phyloP scores from a whole-genome alignment of 2,113 vertebrate species.

The Lutjanus erythropterus region DNA sequence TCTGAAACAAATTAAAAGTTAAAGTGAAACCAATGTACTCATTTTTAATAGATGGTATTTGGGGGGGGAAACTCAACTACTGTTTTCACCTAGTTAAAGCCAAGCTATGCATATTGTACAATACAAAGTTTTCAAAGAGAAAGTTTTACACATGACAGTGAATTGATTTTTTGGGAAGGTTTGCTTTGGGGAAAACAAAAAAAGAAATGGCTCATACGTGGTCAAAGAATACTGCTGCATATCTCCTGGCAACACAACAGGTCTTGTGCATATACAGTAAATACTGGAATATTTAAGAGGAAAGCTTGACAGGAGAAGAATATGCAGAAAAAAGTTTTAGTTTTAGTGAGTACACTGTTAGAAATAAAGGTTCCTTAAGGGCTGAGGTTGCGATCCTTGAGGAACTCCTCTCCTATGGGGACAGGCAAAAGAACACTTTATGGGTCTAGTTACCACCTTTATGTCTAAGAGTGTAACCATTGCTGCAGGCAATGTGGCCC shows the following conservation, averaged over 20 bases:
- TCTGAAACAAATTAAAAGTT: not conserved
- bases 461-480: no score
- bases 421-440: no score
- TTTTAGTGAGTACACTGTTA: no score
- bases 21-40: not conserved
- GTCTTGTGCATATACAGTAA: not conserved
- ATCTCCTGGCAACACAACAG: conserved; percentile 13
- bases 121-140: not conserved
- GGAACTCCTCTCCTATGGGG: no score
- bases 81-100: not conserved
- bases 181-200: conserved; percentile 3
- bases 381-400: no score
- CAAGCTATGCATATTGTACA: not conserved
- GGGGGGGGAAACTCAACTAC: not conserved
- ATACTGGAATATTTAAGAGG: not conserved
- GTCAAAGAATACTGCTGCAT: conserved; percentile 4
- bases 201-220: conserved; percentile 27
- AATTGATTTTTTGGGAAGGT: conserved; percentile 4
- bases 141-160: not conserved
- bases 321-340: not conserved
- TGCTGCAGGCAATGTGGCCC: not conserved
- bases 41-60: not conserved
- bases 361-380: no score
- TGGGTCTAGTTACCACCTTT: no score
- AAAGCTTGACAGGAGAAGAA: not conserved